phyloP scores from a whole-genome alignment of 2,888 invertebrate species.

The Lithophane socia region DNA sequence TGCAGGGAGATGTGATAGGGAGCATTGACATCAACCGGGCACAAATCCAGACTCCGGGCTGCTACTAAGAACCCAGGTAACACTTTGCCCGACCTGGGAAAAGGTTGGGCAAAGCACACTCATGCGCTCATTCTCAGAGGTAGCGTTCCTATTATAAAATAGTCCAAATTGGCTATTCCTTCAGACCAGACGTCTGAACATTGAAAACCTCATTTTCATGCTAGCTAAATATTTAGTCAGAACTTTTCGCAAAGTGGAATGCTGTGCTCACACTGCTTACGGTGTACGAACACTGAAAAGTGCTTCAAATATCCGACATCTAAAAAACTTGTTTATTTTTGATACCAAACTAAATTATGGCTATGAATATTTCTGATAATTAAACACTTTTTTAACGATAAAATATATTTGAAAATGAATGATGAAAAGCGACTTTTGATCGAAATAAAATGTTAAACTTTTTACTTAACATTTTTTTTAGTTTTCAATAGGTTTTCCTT shows the following conservation, averaged over 20 bases:
- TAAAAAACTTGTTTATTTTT: constrained; percentile 3
- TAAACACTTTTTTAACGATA: background rate
- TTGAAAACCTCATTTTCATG: constrained; percentile 11
- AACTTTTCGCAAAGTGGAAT: constrained; percentile 22
- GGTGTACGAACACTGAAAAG: constrained; percentile 13
- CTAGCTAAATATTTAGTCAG: constrained; percentile 5
- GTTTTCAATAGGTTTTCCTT: background rate
- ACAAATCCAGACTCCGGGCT: too few relatives aligned
- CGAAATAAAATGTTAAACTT: background rate
- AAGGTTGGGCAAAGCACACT: too few relatives aligned
- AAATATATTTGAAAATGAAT: too few relatives aligned
- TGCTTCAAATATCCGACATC: constrained; percentile 13
- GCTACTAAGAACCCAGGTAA: too few relatives aligned
- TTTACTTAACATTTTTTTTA: background rate
- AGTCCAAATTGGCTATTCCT: background rate
- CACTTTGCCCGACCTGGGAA: background rate
- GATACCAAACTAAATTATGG: background rate
- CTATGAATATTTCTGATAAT: background rate
- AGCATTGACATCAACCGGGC: background rate
- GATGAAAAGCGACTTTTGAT: background rate
- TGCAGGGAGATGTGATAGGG: too few relatives aligned
- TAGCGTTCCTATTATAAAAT: background rate
- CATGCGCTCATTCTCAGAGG: background rate
- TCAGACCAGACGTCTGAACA: constrained; percentile 5
- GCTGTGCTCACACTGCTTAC: background rate